Evolutionary conservation across 1,140 invertebrate species (phyloP), one percentile per base, ranked within the genome.

Genomic region (Aphelinus atriplicis): DNA sequence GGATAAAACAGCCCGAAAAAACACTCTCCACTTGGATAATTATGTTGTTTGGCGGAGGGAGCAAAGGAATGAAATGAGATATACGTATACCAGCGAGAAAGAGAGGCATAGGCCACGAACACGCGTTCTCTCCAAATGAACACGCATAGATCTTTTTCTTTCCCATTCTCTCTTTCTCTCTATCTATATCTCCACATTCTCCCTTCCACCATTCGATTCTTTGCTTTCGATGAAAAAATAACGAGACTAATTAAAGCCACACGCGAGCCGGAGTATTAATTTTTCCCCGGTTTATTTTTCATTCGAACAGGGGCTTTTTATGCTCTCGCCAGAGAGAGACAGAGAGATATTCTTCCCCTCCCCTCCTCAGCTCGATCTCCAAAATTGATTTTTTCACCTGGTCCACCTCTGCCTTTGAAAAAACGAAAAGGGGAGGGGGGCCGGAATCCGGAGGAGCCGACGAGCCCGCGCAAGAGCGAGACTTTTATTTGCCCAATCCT

Each of bases 81-180:
- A 26, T 26, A 26, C 26, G 26, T 26, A 26, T 26, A 26, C 26
- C 26, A 26, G 26, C 26, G 43, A 46, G 46, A 45, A 48, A 55
- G 55, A 45, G n/a, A 68, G 58, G 66, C 7, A 68, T 68, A 26
- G 55, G 7, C 48, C 6, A 10, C 66, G 10, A 61, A 61, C 68
- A 70, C 57, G 47, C 68, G 57, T 70, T 70, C 51, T 57, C 50
- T 70, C 61, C 61, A 60, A 70, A 70, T 70, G 61, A 70, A 70
- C 56, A 70, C 46, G 48, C 43, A 58, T 65, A 67, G 65, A 56
- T 46, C 43, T 53, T 7, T 26, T 62, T 63, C 10, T 56, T 56
- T 70, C 48, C 53, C 46, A 46, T 47, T 3, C 53, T 47, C 7
- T 64, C 56, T 48, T 26, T 62, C 69, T 72, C 10, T 72, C 26